phyloP scores from a whole-genome alignment of 2,888 invertebrate species.

The Acleris emargana region DNA sequence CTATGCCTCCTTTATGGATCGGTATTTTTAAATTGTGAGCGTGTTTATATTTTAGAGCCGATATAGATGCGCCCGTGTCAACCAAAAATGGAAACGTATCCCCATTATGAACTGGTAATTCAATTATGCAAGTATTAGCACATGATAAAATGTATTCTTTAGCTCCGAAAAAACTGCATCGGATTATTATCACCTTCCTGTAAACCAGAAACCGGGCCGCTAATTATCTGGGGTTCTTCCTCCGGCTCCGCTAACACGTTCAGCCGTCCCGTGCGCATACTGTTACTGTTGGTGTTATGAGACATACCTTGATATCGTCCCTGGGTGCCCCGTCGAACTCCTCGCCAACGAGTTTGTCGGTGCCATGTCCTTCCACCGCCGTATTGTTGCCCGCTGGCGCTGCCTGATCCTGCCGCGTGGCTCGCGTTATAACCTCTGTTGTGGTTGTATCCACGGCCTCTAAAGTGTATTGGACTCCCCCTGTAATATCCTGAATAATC shows the following conservation, averaged over 20 bases:
- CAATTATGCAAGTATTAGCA: background rate
- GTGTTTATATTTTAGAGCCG: conserved; percentile 28
- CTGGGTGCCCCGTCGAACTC: conserved; percentile 1
- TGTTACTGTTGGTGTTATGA: conserved; percentile 1
- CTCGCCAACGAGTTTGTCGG: conserved; percentile 1
- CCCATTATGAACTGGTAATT: background rate
- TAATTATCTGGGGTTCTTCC: conserved; percentile 15
- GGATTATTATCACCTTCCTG: conserved; percentile 1
- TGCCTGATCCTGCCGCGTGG: background rate
- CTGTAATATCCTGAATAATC: conserved; percentile 1
- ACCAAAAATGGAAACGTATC: background rate
- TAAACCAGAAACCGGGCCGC: conserved; percentile 2
- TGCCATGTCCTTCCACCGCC: conserved; percentile 1
- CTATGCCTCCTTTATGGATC: conserved; percentile 11
- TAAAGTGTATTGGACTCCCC: conserved; percentile 2
- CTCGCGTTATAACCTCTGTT: conserved; percentile 1
- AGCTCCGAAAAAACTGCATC: conserved; percentile 36
- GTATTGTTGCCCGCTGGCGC: background rate
- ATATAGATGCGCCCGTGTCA: conserved; percentile 24
- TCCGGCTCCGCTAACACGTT: conserved; percentile 1
- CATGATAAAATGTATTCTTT: conserved; percentile 17
- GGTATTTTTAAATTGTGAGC: conserved; percentile 11
- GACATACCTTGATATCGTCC: conserved; percentile 1
- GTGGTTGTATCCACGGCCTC: background rate
- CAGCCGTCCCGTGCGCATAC: conserved; percentile 1